phyloP scores from a whole-genome alignment of 2,113 vertebrate species.

The Myanophis thanlyinensis region DNA sequence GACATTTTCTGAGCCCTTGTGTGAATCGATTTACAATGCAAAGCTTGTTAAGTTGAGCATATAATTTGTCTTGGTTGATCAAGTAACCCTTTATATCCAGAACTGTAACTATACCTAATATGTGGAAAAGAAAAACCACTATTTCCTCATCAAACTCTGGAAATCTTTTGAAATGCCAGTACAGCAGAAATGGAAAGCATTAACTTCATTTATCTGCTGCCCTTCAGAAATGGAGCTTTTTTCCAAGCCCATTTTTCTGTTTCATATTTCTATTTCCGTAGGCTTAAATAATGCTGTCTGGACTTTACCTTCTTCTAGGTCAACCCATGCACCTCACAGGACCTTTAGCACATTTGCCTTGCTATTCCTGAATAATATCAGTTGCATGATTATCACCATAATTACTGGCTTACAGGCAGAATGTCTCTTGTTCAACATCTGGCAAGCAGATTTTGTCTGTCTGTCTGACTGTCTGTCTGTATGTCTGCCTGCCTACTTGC shows the following conservation, averaged over 20 bases:
- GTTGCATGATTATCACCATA: neutral
- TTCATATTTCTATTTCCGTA: neutral
- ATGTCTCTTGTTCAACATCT: neutral
- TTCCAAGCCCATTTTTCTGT: neutral
- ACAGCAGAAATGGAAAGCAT: neutral
- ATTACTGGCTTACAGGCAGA: neutral
- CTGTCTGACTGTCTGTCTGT: too few species aligned
- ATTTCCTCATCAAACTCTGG: neutral
- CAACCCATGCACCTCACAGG: neutral
- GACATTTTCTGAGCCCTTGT: neutral
- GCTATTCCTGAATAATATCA: neutral
- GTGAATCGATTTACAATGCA: neutral
- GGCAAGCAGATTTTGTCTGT: too few species aligned
- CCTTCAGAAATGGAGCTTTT: neutral
- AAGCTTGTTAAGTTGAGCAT: neutral
- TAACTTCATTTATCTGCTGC: neutral
- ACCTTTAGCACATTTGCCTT: neutral
- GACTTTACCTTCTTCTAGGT: neutral
- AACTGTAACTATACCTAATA: neutral
- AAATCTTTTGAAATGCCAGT: neutral
- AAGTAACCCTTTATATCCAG: neutral
- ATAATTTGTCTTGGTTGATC: neutral
- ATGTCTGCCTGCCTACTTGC: too few species aligned
- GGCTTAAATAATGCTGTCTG: neutral
- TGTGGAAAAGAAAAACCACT: neutral